These are phyloP conservation scores for Pardosa pseudoannulata DNA, from an alignment of 2,888 invertebrate species.

Conservation along the genomic window DNA sequence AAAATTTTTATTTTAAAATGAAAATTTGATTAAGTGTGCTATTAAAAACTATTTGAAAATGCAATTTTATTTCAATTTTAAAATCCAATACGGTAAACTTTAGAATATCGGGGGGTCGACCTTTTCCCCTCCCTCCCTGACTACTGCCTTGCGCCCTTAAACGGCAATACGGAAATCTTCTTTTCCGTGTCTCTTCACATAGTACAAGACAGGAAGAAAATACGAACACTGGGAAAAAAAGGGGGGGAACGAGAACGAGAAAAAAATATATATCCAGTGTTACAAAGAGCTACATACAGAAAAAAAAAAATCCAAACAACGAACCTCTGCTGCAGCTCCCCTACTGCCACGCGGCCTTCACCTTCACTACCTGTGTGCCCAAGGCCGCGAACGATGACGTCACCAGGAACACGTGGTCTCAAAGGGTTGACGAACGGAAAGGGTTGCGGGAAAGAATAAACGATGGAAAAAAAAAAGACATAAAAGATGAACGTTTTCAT, in stretches of 20 bases:
- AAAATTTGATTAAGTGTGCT: too few relatives aligned
- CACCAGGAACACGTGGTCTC: conserved; percentile 55
- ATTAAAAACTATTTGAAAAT: too few relatives aligned
- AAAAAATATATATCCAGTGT: neutral
- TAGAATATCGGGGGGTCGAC: too few relatives aligned
- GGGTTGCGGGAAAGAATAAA: conserved; percentile 45
- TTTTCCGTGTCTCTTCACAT: too few relatives aligned
- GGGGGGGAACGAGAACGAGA: neutral
- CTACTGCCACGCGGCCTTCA: conserved; percentile 43
- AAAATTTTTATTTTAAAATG: too few relatives aligned
- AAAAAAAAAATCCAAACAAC: neutral
- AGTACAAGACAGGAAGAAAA: neutral
- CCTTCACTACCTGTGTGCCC: conserved; percentile 54
- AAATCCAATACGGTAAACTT: too few relatives aligned
- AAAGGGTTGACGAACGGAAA: conserved; percentile 70
- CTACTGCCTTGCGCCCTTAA: too few relatives aligned
- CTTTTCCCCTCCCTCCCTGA: too few relatives aligned
- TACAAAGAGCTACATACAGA: neutral
- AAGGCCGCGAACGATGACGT: conserved; percentile 47
- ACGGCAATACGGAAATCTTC: too few relatives aligned
- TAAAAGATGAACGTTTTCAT: conserved; percentile 46
- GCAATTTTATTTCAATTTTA: too few relatives aligned
- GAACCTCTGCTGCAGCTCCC: neutral
- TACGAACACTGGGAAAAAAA: neutral
- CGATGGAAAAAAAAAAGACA: conserved; percentile 32